Conservation (phyloP, 2,113 vertebrate genomes). For the Sander vitreus region DNA sequence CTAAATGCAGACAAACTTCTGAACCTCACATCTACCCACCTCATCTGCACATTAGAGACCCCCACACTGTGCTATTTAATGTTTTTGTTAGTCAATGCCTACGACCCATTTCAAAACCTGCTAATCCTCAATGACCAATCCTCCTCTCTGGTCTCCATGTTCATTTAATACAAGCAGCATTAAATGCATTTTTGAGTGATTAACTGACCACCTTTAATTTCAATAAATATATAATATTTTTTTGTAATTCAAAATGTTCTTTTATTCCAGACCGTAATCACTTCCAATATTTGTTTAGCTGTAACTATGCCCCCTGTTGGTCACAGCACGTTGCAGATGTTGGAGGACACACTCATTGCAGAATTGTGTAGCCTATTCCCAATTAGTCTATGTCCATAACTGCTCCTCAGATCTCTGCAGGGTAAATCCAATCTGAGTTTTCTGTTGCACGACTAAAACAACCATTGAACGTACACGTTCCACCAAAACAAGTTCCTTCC, state of each 20-base stretch:
- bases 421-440: too few relatives aligned
- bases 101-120: not conserved
- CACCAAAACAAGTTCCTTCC: too few relatives aligned
- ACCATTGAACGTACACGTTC: too few relatives aligned
- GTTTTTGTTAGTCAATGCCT: not conserved
- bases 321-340: not conserved
- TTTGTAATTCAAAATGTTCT: not conserved
- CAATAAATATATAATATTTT: not conserved
- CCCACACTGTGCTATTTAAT: not conserved
- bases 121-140: not conserved
- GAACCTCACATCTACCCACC: not conserved
- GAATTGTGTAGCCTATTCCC: not conserved
- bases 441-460: too few relatives aligned
- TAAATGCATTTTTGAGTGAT: not conserved
- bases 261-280: not conserved
- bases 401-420: too few relatives aligned
- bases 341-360: not conserved
- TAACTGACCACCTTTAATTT: not conserved
- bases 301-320: slow-evolving; percentile 25
- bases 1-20: not conserved
- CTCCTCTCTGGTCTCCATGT: not conserved
- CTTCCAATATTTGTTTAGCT: not conserved
- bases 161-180: not conserved
- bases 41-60: not conserved
- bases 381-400: too few relatives aligned